Evolutionary conservation across 2,797 vertebrate species (phyloP).

Genomic region (Artibeus jamaicensis): DNA sequence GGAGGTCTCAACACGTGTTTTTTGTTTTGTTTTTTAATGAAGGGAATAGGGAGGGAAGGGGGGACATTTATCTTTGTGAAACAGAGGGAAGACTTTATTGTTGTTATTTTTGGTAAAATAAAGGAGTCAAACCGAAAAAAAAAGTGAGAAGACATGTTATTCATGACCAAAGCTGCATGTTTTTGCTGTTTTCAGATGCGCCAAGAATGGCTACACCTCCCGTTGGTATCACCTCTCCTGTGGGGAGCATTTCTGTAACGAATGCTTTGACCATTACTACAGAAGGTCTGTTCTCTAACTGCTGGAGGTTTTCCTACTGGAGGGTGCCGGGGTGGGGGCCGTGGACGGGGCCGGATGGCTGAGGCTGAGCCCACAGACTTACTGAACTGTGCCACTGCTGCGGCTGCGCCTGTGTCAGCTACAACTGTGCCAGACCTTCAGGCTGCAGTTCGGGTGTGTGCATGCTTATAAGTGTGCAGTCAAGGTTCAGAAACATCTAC

Average conservation of each 20-base stretch:
- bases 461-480: neutral
- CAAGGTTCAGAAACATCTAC: neutral
- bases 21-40: neutral
- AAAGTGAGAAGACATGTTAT: neutral
- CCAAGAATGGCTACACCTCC: conserved; percentile 98
- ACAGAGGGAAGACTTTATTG: conserved; percentile 55
- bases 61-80: conserved; percentile 66
- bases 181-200: conserved; percentile 88
- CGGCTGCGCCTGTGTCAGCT: too few relatives aligned
- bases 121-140: conserved; percentile 50
- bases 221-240: conserved; percentile 99
- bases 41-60: neutral
- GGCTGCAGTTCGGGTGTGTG: neutral
- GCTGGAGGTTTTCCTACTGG: neutral
- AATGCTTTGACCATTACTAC: conserved; percentile 99
- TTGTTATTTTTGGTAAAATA: conserved; percentile 74
- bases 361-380: neutral
- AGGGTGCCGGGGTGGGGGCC: too few relatives aligned
- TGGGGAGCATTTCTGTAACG: conserved; percentile 99
- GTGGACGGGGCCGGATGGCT: neutral
- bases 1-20: neutral
- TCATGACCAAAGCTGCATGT: conserved; percentile 23
- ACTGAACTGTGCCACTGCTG: neutral
- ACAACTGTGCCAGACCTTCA: neutral
- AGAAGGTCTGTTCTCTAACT: conserved; percentile 88